A percentile compares a stretch with the other conserved stretches of the same genome.
phyloP scores from a whole-genome alignment of 2,797 vertebrate species.

The Xenentodon cancila region DNA sequence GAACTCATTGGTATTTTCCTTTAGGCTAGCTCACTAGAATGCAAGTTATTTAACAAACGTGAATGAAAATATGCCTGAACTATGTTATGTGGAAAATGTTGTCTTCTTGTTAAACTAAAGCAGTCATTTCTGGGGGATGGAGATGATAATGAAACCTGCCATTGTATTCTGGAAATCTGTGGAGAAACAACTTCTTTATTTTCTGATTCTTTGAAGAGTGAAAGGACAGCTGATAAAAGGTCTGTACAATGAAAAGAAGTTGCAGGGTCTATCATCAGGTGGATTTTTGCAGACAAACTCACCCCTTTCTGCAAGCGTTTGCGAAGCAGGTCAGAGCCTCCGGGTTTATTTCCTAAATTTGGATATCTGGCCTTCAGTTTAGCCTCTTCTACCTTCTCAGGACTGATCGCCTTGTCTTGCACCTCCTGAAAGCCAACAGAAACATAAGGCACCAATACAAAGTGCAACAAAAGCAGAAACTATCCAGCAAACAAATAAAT shows the following conservation, averaged over 20 bases:
- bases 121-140: too few relatives aligned
- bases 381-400: slow-evolving; percentile 96
- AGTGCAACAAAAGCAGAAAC: not conserved
- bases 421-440: slow-evolving; percentile 84
- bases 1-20: too few relatives aligned
- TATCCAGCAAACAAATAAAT: not conserved
- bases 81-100: too few relatives aligned
- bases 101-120: too few relatives aligned
- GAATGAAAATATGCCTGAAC: too few relatives aligned
- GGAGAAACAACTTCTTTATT: not conserved
- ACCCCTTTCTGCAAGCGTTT: slow-evolving; percentile 98
- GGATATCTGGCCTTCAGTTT: slow-evolving; percentile 97
- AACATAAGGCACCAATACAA: not conserved
- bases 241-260: not conserved
- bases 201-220: not conserved
- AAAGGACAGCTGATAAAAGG: not conserved
- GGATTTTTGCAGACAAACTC: slow-evolving; percentile 68
- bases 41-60: too few relatives aligned
- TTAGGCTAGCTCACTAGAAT: too few relatives aligned
- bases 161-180: too few relatives aligned
- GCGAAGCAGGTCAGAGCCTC: slow-evolving; percentile 96
- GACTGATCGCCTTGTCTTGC: slow-evolving; percentile 92
- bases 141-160: too few relatives aligned
- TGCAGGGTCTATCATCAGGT: not conserved
- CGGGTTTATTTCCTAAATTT: slow-evolving; percentile 94